Percentiles rank a stretch among this genome's conserved stretches.
Conservation (phyloP, 1,140 invertebrate species). For the Hyles vespertilio region DNA sequence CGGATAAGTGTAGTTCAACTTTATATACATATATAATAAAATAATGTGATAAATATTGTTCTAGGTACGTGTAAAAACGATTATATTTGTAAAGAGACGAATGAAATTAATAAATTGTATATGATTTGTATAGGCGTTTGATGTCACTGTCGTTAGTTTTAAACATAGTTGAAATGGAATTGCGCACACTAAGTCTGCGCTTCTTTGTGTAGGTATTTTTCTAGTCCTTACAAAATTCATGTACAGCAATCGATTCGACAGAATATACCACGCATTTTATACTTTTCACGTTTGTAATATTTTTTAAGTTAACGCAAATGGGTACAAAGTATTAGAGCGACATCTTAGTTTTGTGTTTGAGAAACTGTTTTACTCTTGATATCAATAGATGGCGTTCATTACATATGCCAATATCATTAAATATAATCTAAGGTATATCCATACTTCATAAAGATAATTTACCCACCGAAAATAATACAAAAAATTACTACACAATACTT, state of each 20-base stretch:
- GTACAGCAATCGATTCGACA: conserved; percentile 19
- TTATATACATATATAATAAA: conserved; percentile 36
- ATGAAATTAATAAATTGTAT: conserved; percentile 29
- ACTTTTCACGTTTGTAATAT: neutral
- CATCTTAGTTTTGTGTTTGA: too few species aligned
- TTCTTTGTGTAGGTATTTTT: conserved; percentile 24
- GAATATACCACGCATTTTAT: conserved; percentile 18
- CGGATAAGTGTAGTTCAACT: conserved; percentile 28
- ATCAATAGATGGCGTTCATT: too few species aligned
- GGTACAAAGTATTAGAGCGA: too few species aligned
- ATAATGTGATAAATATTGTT: conserved; percentile 64
- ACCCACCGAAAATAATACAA: too few species aligned
- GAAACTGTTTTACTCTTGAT: too few species aligned
- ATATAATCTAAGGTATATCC: too few species aligned
- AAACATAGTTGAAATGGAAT: conserved; percentile 34
- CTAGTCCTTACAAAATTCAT: conserved; percentile 22
- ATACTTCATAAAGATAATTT: too few species aligned
- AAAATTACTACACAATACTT: too few species aligned
- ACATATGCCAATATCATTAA: too few species aligned
- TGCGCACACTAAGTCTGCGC: conserved; percentile 13
- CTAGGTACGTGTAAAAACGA: conserved; percentile 37
- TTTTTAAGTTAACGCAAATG: too few species aligned
- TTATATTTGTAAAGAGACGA: conserved; percentile 44
- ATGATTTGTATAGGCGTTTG: conserved; percentile 53
- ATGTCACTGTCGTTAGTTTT: conserved; percentile 34